Base-by-base conservation (phyloP, 1,140 invertebrate species). In the Anoplophora glabripennis region DNA sequence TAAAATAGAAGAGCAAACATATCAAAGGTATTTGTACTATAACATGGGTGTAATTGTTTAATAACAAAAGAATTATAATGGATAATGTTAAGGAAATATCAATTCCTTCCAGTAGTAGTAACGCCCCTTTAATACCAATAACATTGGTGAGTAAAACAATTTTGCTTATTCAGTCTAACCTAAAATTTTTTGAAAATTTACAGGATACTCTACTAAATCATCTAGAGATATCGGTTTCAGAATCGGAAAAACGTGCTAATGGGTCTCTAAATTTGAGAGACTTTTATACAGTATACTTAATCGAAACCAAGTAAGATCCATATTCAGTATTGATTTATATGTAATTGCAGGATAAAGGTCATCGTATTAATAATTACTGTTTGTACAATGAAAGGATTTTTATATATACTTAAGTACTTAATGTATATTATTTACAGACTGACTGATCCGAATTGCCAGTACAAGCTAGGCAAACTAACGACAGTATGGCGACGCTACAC, bases 181-280 rank as follows among this genome's bases (percentile, higher is more conserved):
- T 15, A 48, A n/a, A 48, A 48, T 40, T 38, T 10, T 36, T 21
- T 57, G 28, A n/a, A n/a, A n/a, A 18, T 64, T 81, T 84, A 63
- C 69, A 89, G 88, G 86, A 86, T 67, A 84, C 81, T 47, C 75
- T 92, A 44, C 70, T 90, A 46, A 84, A 88, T 77, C 88, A 89
- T 76, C 84, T 90, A 76, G 89, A 91, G 75, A 91, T 93, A 64
- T 83, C 83, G 58, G 87, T 93, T 41, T 83, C 87, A 40, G 90
- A 93, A 71, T 88, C 89, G n/a, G 90, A 92, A 72, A 92, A 92
- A 74, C 80, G 90, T 61, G 84, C 86, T 14, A 89, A 88, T 74
- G 85, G 87, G 41, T 84, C 89, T 1, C 78, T 93, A 54, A 90
- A 92, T 75, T 81, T 92, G 59, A 81, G 88, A 72, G 90, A 93